Evolutionary conservation across 2,113 vertebrate genomes (phyloP).

Genomic region (Scartelaos histophorus): DNA sequence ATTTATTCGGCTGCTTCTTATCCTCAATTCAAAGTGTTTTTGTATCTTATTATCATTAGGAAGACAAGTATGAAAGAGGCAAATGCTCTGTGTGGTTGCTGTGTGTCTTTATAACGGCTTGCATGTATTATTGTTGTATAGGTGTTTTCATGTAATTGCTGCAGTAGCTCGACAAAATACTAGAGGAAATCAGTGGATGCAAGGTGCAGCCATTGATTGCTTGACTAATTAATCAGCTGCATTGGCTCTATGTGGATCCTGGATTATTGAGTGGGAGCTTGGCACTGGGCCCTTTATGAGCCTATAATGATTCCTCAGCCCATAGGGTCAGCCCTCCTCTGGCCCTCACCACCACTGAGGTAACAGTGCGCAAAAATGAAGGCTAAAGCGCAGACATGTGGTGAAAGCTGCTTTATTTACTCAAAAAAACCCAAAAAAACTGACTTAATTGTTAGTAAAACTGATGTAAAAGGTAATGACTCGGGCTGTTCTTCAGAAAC

Average conservation of each 20-base stretch:
- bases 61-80: conserved; percentile 34
- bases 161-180: conserved; percentile 60
- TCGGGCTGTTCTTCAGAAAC: neutral
- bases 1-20: conserved; percentile 47
- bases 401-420: conserved; percentile 19
- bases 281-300: conserved; percentile 68
- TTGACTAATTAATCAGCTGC: conserved; percentile 77
- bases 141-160: conserved; percentile 50
- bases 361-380: conserved; percentile 39
- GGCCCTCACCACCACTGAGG: conserved; percentile 56
- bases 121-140: conserved; percentile 9
- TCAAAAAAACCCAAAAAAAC: neutral
- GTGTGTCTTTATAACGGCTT: conserved; percentile 22
- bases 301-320: conserved; percentile 71
- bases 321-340: conserved; percentile 63
- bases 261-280: conserved; percentile 69
- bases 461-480: neutral
- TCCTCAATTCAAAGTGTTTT: conserved; percentile 68
- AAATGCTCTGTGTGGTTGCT: conserved; percentile 35
- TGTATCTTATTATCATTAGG: conserved; percentile 67
- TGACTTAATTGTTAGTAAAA: neutral
- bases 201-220: conserved; percentile 72
- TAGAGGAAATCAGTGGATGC: conserved; percentile 61
- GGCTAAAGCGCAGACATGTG: conserved; percentile 34
- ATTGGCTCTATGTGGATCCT: conserved; percentile 69